These are phyloP conservation scores for Saccopteryx leptura DNA, from an alignment of 2,113 vertebrate genomes.

Conservation along the genomic window DNA sequence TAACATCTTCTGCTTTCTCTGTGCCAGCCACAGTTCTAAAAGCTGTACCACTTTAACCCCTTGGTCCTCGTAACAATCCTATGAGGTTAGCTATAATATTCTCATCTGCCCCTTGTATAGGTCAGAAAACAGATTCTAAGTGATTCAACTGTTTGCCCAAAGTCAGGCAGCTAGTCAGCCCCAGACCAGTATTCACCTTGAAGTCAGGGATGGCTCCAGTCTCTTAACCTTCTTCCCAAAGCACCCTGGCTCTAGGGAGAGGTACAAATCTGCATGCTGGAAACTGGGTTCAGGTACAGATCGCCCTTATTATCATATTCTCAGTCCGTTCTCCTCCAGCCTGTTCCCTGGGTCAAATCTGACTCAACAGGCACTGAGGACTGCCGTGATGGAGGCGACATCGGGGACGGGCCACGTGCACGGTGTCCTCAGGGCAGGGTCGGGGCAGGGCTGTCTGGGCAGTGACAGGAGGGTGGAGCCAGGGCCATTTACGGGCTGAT, in stretches of 20 bases:
- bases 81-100: not conserved
- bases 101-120: not conserved
- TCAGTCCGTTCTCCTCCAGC: not conserved
- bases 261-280: not conserved
- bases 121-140: slow-evolving; percentile 5
- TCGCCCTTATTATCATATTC: not conserved
- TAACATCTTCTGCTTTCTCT: slow-evolving; percentile 11
- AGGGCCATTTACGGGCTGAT: not conserved
- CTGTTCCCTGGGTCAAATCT: not conserved
- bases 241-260: not conserved
- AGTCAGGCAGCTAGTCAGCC: not conserved
- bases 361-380: not conserved
- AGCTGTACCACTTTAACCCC: not conserved
- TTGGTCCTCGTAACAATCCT: not conserved
- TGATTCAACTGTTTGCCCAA: not conserved
- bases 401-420: not conserved
- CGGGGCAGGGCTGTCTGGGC: not conserved
- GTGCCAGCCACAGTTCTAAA: not conserved
- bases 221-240: not conserved
- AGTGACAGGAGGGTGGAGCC: not conserved
- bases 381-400: not conserved
- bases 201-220: not conserved
- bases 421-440: not conserved
- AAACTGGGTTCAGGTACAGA: not conserved
- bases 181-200: not conserved